These are phyloP conservation scores for Phaonia tiefii DNA, from an alignment of 2,888 invertebrate genomes.

Conservation along the genomic window DNA sequence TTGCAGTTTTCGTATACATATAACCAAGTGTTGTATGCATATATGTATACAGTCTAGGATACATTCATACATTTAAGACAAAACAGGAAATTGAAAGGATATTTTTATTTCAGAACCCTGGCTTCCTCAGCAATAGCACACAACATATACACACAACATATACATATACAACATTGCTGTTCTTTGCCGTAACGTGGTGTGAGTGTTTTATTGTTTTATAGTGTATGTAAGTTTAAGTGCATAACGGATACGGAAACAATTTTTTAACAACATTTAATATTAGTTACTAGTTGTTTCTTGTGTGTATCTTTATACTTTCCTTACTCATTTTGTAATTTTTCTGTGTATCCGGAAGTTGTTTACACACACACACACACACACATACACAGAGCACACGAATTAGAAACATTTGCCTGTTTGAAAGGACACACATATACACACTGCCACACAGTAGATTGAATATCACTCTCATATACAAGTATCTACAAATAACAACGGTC, in stretches of 20 bases:
- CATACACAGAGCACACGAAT: background rate
- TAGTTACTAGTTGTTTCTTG: slow-evolving; percentile 34
- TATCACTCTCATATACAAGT: slow-evolving; percentile 40
- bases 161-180: slow-evolving; percentile 23
- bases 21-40: no score
- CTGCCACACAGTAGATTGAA: slow-evolving; percentile 14
- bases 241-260: slow-evolving; percentile 69
- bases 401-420: slow-evolving; percentile 33
- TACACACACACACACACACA: slow-evolving; percentile 46
- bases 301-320: slow-evolving; percentile 22
- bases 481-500: slow-evolving; percentile 46
- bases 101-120: slow-evolving; percentile 37
- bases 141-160: slow-evolving; percentile 41
- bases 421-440: no score
- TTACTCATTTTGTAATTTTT: slow-evolving; percentile 18
- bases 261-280: slow-evolving; percentile 63
- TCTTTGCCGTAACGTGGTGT: background rate
- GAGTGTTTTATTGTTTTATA: slow-evolving; percentile 36
- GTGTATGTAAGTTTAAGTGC: slow-evolving; percentile 65
- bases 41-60: no score
- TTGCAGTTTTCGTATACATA: background rate
- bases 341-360: slow-evolving; percentile 60
- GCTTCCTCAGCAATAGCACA: slow-evolving; percentile 3
- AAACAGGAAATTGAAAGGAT: slow-evolving; percentile 55
- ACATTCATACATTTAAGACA: no score